Evolutionary conservation across 2,797 vertebrate species (phyloP), one percentile per base, ranked within the genome.

Genomic region (Sebastes hubbsi): DNA sequence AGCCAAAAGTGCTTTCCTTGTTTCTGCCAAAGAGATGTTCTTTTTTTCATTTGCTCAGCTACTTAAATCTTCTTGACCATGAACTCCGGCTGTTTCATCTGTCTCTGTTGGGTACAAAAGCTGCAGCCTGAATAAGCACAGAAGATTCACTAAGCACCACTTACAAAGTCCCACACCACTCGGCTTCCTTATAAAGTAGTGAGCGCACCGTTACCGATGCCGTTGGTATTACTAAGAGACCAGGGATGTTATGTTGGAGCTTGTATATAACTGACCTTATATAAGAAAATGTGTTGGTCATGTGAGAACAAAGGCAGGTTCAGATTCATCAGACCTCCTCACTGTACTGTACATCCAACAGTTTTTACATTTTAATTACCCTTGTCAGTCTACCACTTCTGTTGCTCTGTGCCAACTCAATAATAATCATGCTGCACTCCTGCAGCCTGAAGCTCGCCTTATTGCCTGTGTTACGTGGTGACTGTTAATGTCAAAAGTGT

Each of bases 1-100:
- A 49, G 81, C 91, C 92, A 85, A 80, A 93, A 92, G 90, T 92
- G 93, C 86, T 94, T 90, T 90, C 66, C 55, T 90, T 85, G 72
- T 89, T 84, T 90, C 61, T 89, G 89, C 93, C 92, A 94, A 94
- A 92, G 90, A 91, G 27, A 72, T 85, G 59, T 90, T 76, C 27
- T 38, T 38, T 84, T 88, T 88, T 90, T 89, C 1, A 29, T 89
- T 82, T 72, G 82, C 75, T 90, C 58, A 54, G 54, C 78, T 64
- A 46, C 77, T 80, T 72, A 77, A 88, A 90, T 61, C 29, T 55
- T 77, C 54, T 83, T 74, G 61, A 75, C 65, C 58, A 32, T 78
- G 25, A 70, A 9, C n/a, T 71, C 67, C 68, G 27, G 13, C 80
- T 82, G 65, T 82, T 72, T 85, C 22, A 74, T 82, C 63, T 56